Evolutionary conservation across 1,140 invertebrate genomes (phyloP).

Genomic region (Ceratitis capitata): DNA sequence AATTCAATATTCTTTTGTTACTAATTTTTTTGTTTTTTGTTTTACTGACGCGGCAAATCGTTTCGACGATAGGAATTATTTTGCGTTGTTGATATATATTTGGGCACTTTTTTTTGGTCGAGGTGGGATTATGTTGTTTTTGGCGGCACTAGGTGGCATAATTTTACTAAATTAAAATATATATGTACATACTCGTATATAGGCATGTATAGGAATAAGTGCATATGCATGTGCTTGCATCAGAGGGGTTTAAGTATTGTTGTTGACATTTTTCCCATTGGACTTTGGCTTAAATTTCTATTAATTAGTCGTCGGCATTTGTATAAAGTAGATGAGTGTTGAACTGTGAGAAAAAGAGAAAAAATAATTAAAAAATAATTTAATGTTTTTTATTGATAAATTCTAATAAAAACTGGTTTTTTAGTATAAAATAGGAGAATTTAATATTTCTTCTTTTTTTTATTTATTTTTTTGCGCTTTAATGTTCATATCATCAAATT

Average conservation of each 20-base stretch:
- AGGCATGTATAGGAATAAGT: neutral
- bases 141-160: neutral
- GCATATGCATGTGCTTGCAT: neutral
- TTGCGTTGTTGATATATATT: neutral
- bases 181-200: neutral
- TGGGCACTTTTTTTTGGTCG: conserved; percentile 4
- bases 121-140: conserved; percentile 3
- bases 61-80: neutral
- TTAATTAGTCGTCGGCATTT: neutral
- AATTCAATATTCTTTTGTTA: neutral
- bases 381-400: neutral
- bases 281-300: neutral
- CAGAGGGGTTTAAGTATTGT: neutral
- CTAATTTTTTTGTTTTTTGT: too few relatives aligned
- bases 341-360: neutral
- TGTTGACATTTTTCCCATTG: conserved; percentile 21
- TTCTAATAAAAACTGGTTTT: neutral
- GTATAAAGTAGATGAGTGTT: too few relatives aligned
- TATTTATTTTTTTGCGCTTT: neutral
- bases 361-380: neutral
- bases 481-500: neutral
- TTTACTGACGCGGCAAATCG: neutral
- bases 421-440: too few relatives aligned
- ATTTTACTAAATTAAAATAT: neutral
- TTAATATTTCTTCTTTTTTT: neutral